These are phyloP conservation scores for Scaptomyza hsui DNA, from an alignment of 1,140 invertebrate genomes.

Conservation along the genomic window DNA sequence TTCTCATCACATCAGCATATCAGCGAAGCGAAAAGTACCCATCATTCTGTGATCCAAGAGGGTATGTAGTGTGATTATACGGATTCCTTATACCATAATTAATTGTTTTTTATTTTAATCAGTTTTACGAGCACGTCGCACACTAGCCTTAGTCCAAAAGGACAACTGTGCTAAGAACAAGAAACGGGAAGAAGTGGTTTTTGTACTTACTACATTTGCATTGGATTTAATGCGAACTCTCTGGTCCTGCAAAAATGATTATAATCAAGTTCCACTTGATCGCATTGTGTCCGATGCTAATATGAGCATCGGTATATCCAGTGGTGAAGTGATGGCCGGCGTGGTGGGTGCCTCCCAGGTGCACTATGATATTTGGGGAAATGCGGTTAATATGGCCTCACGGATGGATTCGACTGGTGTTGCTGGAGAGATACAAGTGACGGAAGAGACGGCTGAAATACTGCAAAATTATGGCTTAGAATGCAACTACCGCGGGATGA, in stretches of 20 bases:
- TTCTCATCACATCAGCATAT: slow-evolving; percentile 20
- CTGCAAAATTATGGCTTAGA: slow-evolving; percentile 83
- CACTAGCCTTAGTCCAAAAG: background rate
- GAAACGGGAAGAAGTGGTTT: slow-evolving; percentile 47
- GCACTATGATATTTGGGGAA: slow-evolving; percentile 94
- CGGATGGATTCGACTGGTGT: slow-evolving; percentile 94
- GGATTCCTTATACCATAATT: no score
- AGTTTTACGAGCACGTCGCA: slow-evolving; percentile 18
- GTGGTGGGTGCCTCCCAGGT: slow-evolving; percentile 96
- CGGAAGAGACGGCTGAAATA: slow-evolving; percentile 89
- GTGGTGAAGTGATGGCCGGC: slow-evolving; percentile 94
- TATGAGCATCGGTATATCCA: slow-evolving; percentile 88
- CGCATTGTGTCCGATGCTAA: slow-evolving; percentile 1
- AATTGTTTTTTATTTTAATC: background rate
- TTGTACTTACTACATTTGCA: slow-evolving; percentile 54
- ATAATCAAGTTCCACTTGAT: slow-evolving; percentile 11
- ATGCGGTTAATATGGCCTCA: slow-evolving; percentile 97
- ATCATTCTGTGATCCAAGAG: slow-evolving; percentile 8
- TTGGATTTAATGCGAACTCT: slow-evolving; percentile 59
- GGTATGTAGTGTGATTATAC: no score
- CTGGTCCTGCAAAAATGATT: slow-evolving; percentile 30
- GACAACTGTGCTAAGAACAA: background rate
- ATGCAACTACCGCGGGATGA: slow-evolving; percentile 34
- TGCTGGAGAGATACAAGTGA: slow-evolving; percentile 91
- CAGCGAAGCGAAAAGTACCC: background rate